These are phyloP conservation scores for Actinostola sp. DNA, from an alignment of 92 coral and sea anemone species.

Conservation along the genomic window DNA sequence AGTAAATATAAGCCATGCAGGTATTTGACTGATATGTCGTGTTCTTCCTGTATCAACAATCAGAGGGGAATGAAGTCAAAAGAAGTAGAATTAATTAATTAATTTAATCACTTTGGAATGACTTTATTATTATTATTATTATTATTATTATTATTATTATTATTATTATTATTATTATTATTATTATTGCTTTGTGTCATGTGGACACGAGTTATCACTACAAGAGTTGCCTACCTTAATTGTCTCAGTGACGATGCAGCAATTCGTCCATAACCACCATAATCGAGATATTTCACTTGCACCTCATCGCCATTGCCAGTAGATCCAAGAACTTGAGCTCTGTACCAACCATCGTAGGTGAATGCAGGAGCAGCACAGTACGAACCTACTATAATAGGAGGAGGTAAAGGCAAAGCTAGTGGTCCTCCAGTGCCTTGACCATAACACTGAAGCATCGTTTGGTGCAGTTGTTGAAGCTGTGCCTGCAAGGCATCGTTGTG, in stretches of 20 bases:
- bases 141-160: no score
- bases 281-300: slow-evolving; percentile 89
- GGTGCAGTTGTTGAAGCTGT: slow-evolving; percentile 89
- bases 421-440: slow-evolving; percentile 81
- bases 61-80: no score
- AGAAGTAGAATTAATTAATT: no score
- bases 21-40: no score
- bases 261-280: slow-evolving; percentile 87
- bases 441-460: slow-evolving; percentile 91
- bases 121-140: no score
- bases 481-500: slow-evolving; percentile 75
- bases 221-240: slow-evolving; percentile 61
- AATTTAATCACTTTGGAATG: no score
- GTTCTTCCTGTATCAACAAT: no score
- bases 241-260: slow-evolving; percentile 81
- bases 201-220: no score
- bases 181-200: no score
- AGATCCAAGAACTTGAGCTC: slow-evolving; percentile 90
- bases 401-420: slow-evolving; percentile 64
- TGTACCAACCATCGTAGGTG: slow-evolving; percentile 92
- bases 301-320: slow-evolving; percentile 89
- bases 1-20: no score
- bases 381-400: slow-evolving; percentile 82
- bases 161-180: no score
- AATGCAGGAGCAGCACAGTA: slow-evolving; percentile 89